Percentiles rank a stretch among this genome's conserved stretches.
These are phyloP conservation scores for Cephus nigrinus DNA, from an alignment of 2,888 invertebrate genomes.

Conservation along the genomic window DNA sequence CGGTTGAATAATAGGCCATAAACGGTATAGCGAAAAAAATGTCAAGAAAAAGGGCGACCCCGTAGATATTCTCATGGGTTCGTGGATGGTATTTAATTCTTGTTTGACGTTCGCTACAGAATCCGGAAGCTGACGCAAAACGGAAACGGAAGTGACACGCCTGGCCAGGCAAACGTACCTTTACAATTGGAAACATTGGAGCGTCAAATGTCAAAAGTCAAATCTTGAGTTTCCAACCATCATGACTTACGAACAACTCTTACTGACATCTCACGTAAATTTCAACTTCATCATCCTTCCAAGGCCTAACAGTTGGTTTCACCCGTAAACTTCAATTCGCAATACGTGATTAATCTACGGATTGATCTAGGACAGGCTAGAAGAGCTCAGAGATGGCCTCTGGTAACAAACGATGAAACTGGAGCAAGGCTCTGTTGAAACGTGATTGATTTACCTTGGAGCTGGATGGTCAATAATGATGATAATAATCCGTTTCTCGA, in stretches of 20 bases:
- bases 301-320: neutral
- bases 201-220: no score
- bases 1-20: neutral
- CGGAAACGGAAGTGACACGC: constrained; percentile 56
- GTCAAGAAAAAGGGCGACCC: neutral
- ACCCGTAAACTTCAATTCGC: neutral
- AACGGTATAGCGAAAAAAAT: neutral
- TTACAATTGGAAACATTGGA: no score
- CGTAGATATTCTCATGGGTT: neutral
- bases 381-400: constrained; percentile 20
- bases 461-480: neutral
- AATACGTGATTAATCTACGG: neutral
- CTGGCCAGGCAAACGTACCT: constrained; percentile 27
- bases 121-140: constrained; percentile 54
- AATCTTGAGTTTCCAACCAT: no score
- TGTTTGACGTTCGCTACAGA: constrained; percentile 16
- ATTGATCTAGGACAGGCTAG: constrained; percentile 24
- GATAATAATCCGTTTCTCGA: neutral
- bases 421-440: constrained; percentile 38
- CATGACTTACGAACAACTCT: no score
- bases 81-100: neutral
- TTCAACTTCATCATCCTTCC: neutral
- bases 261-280: neutral
- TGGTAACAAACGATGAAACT: constrained; percentile 32
- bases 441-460: neutral